Evolutionary conservation across 2,888 invertebrate species (phyloP).

Genomic region (Watsonalla cultraria): DNA sequence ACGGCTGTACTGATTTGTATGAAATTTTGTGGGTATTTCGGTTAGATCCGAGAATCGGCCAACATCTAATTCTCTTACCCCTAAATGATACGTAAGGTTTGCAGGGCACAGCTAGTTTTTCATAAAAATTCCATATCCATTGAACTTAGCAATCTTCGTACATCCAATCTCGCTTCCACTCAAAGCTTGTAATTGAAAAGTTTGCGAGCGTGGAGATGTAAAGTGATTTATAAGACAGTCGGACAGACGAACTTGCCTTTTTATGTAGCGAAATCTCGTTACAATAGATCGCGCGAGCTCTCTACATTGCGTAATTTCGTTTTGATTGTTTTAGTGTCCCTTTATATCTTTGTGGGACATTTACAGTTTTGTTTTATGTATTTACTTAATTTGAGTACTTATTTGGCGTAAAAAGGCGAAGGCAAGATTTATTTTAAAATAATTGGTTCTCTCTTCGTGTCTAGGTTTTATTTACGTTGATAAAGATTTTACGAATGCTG

Average conservation of each 20-base stretch:
- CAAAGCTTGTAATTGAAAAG: constrained; percentile 72
- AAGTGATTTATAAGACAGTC: constrained; percentile 74
- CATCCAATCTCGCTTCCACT: constrained; percentile 34
- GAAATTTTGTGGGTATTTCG: too few relatives aligned
- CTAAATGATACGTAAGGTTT: not conserved
- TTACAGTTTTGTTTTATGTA: not conserved
- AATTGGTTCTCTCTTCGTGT: too few relatives aligned
- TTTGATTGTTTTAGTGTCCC: constrained; percentile 10
- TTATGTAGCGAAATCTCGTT: constrained; percentile 48
- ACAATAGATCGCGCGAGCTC: constrained; percentile 29
- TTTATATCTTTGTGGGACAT: constrained; percentile 1
- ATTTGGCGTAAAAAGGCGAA: too few relatives aligned
- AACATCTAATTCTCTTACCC: not conserved
- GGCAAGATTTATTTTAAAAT: too few relatives aligned
- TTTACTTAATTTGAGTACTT: not conserved
- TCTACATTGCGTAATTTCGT: constrained; percentile 11
- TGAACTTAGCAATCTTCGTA: constrained; percentile 11
- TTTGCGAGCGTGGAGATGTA: constrained; percentile 65
- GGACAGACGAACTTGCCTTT: constrained; percentile 55
- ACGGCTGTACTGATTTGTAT: too few relatives aligned
- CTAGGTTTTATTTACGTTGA: too few relatives aligned
- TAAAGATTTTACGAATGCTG: too few relatives aligned
- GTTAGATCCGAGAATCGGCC: too few relatives aligned
- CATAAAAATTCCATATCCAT: constrained; percentile 23
- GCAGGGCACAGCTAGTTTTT: not conserved